Evolutionary conservation across 2,888 invertebrate genomes (phyloP).

Genomic region (Uropetala carovei): DNA sequence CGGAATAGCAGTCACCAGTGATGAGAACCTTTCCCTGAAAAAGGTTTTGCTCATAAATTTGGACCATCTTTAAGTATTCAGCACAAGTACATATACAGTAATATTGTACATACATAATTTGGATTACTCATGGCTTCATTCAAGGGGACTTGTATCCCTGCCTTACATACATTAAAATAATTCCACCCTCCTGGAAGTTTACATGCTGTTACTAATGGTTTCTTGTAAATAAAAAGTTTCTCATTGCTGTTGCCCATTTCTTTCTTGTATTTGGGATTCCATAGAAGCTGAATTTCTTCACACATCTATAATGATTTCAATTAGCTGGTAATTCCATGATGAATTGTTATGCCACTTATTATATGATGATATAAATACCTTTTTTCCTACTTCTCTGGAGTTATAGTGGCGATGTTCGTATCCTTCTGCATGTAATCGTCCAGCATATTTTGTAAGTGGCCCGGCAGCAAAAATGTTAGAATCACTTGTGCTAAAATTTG

Average conservation of each 20-base stretch:
- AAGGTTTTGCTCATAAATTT: background rate
- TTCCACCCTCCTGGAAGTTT: conserved; percentile 79
- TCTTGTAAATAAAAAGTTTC: background rate
- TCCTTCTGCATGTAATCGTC: conserved; percentile 78
- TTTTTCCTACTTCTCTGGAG: conserved; percentile 81
- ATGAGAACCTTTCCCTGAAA: conserved; percentile 78
- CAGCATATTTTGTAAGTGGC: conserved; percentile 80
- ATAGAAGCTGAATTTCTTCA: conserved; percentile 68
- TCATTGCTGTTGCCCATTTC: background rate
- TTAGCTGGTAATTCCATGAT: too few relatives aligned
- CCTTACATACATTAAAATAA: conserved; percentile 79
- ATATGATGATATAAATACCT: conserved; percentile 74
- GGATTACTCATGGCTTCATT: conserved; percentile 75
- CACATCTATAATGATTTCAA: conserved; percentile 69
- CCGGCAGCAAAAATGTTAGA: conserved; percentile 82
- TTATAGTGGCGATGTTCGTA: conserved; percentile 79
- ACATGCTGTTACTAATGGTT: conserved; percentile 72
- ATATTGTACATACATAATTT: conserved; percentile 32
- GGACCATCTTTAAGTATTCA: too few relatives aligned
- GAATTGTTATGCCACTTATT: too few relatives aligned
- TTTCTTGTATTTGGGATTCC: background rate
- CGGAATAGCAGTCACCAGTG: conserved; percentile 77
- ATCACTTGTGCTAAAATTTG: conserved; percentile 81
- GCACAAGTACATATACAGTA: background rate
- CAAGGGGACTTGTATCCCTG: conserved; percentile 78